Percentiles rank a stretch among this genome's conserved stretches.
phyloP scores from a whole-genome alignment of 2,113 vertebrate species.

The Gambusia affinis region DNA sequence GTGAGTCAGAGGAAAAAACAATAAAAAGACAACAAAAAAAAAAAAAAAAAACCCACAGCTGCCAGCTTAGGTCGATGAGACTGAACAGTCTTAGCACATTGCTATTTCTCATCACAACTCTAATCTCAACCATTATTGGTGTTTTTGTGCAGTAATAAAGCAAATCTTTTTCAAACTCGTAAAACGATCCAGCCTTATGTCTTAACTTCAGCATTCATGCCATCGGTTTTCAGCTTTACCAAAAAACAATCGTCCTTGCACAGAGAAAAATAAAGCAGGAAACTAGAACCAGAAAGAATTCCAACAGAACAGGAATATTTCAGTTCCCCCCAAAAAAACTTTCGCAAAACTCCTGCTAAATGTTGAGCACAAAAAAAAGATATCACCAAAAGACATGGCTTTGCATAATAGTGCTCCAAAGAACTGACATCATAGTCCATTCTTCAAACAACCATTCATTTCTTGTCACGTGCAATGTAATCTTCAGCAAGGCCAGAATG shows the following conservation, averaged over 20 bases:
- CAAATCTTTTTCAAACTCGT: constrained; percentile 29
- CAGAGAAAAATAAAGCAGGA: no score
- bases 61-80: constrained; percentile 17
- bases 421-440: no score
- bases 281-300: not conserved
- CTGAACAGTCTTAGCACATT: not conserved
- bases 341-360: no score
- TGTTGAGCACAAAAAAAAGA: no score
- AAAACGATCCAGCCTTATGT: constrained; percentile 6
- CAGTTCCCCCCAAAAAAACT: no score
- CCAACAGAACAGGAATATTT: no score
- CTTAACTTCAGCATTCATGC: constrained; percentile 25
- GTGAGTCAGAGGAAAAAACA: constrained; percentile 3
- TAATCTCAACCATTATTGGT: constrained; percentile 32
- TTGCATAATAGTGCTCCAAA: no score
- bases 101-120: constrained; percentile 15
- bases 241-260: not conserved
- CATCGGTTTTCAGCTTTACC: constrained; percentile 25
- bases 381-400: no score
- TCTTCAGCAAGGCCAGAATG: no score
- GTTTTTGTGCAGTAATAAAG: constrained; percentile 37
- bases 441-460: no score
- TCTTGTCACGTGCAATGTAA: no score
- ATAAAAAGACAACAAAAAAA: not conserved
- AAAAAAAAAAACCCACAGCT: not conserved